phyloP scores from a whole-genome alignment of 2,113 vertebrate genomes.

The Rallus limicola region DNA sequence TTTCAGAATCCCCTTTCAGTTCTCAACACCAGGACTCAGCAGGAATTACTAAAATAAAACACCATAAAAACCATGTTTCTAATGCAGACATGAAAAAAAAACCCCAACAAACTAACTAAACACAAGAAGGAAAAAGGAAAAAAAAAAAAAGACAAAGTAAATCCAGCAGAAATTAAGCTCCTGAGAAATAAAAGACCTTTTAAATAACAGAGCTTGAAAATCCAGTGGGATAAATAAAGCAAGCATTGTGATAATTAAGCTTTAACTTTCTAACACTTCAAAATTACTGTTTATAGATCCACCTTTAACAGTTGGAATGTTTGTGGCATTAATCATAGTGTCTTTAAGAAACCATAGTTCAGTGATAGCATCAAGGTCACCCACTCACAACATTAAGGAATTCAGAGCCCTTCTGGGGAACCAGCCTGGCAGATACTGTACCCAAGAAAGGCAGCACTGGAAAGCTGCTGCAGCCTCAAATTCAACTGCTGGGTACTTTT shows the following conservation, averaged over 20 bases:
- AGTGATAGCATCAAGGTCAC: not conserved
- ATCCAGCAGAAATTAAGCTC: not conserved
- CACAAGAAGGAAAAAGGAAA: too few relatives aligned
- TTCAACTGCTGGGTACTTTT: accelerated
- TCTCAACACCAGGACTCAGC: not conserved
- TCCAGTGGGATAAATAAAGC: not conserved
- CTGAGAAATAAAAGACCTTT: not conserved
- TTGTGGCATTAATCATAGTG: not conserved
- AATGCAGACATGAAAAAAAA: not conserved
- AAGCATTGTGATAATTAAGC: not conserved
- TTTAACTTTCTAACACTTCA: not conserved
- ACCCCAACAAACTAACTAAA: too few relatives aligned
- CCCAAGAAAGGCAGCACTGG: not conserved
- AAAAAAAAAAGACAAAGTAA: not conserved
- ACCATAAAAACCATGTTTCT: not conserved
- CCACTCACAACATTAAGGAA: not conserved
- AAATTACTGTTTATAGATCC: not conserved
- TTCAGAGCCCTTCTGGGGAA: not conserved
- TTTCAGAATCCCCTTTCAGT: not conserved
- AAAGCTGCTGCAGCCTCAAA: not conserved
- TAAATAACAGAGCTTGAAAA: not conserved
- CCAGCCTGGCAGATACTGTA: accelerated
- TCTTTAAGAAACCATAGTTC: not conserved
- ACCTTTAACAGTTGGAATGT: not conserved
- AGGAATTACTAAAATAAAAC: not conserved